These are phyloP conservation scores for Tyria jacobaeae DNA, from an alignment of 2,888 invertebrate species.

Conservation along the genomic window DNA sequence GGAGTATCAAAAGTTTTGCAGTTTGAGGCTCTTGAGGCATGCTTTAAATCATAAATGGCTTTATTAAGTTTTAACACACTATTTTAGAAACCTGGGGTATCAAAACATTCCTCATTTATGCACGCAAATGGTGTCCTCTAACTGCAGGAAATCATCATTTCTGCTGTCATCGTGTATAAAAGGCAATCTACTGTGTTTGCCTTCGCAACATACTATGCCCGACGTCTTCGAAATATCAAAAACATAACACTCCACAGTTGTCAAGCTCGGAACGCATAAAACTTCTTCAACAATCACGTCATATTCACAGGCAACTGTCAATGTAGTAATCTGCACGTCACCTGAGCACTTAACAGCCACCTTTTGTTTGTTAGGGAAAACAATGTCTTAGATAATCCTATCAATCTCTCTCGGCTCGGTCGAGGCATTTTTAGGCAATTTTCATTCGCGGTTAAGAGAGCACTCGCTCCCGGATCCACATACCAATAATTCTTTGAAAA, in stretches of 20 bases:
- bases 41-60: too few relatives aligned
- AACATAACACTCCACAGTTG: constrained; percentile 19
- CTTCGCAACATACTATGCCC: not conserved
- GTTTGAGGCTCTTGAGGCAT: not conserved
- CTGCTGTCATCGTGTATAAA: too few relatives aligned
- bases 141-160: too few relatives aligned
- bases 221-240: not conserved
- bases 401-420: too few relatives aligned
- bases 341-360: too few relatives aligned
- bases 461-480: not conserved
- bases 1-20: not conserved
- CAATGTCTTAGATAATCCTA: not conserved
- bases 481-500: not conserved
- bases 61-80: too few relatives aligned
- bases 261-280: constrained; percentile 1
- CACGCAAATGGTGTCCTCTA: too few relatives aligned
- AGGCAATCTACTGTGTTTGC: not conserved
- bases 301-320: not conserved
- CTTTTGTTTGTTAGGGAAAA: too few relatives aligned
- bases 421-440: not conserved
- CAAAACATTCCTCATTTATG: too few relatives aligned
- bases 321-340: not conserved
- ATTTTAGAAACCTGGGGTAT: too few relatives aligned
- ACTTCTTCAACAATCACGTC: not conserved
- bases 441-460: not conserved